Evolutionary conservation across 1,140 invertebrate species (phyloP), one percentile per base, ranked within the genome.

Genomic region (Dendroctonus valens): DNA sequence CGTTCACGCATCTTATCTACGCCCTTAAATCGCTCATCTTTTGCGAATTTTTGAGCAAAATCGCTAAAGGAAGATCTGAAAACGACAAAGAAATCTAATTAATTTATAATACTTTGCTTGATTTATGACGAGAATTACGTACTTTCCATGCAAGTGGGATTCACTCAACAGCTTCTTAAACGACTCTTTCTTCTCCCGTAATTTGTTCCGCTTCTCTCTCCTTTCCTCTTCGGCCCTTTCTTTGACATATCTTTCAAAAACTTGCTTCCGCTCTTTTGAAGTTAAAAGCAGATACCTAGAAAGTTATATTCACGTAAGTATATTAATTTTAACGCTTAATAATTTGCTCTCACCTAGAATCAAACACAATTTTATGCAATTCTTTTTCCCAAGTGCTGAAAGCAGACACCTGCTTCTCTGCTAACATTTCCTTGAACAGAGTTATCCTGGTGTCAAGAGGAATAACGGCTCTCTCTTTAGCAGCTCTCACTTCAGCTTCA

Each of bases 371-470:
- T 84, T 99, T 99, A 78, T 98, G 96, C 37, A 99, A 85, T 79
- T 99, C 98, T 79, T 99, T 99, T 82, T 99, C 97, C 96, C 97
- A 99, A 0, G 97, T 98, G 75, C 93, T 96, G 80, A 98, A 98
- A 59, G 97, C 96, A 55, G 94, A 97, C 9, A 99, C 94, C 80
- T 97, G 92, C 83, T 98, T 98, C 80, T 99, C 97, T 50, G 89
- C 87, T 71, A 99, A 84, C 93, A 99, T 94, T 78, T 97, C 94
- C 75, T 90, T 88, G 81, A 99, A 99, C 72, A 93, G 91, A 76
- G 94, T 91, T 74, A 98, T 93, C 57, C 98, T 85, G 54, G 89
- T 91, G 76, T 99, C 97, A 67, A 99, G 80, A 0, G 98, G 97
- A 70, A 99, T 91, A 57, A 94, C 86, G 0, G 94, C 96, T 67